Evolutionary conservation across 2,797 vertebrate genomes (phyloP).

Genomic region (Sus cebifrons): DNA sequence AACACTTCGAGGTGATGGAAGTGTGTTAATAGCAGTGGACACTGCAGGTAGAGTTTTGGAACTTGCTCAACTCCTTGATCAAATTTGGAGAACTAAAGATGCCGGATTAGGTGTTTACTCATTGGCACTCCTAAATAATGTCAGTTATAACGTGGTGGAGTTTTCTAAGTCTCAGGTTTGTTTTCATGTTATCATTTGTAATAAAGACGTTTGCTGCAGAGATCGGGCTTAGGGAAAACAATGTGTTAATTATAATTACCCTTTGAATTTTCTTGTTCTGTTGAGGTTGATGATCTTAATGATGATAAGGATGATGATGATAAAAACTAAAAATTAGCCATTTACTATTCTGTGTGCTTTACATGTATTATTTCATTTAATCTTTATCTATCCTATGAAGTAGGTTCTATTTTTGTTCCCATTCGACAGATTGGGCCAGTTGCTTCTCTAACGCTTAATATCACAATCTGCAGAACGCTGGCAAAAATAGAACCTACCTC

Average conservation of each 20-base stretch:
- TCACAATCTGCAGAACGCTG: neutral
- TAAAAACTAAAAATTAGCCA: neutral
- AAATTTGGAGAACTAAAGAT: slow-evolving; percentile 99
- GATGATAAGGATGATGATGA: neutral
- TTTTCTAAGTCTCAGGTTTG: slow-evolving; percentile 99
- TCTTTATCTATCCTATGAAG: neutral
- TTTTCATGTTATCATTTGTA: neutral
- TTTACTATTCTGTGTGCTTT: slow-evolving; percentile 2
- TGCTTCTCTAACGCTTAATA: slow-evolving; percentile 2
- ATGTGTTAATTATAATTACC: neutral
- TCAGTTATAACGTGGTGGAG: slow-evolving; percentile 99
- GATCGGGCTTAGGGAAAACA: neutral
- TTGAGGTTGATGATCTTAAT: neutral
- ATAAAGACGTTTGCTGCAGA: neutral
- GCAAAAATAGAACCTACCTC: slow-evolving; percentile 27
- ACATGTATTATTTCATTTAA: neutral
- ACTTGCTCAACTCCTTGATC: slow-evolving; percentile 98
- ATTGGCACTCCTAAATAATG: slow-evolving; percentile 97
- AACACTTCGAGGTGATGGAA: slow-evolving; percentile 97
- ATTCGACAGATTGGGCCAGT: slow-evolving; percentile 2
- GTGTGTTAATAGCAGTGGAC: slow-evolving; percentile 97
- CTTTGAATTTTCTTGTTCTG: slow-evolving; percentile 48
- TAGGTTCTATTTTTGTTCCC: slow-evolving; percentile 22
- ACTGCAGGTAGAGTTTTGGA: slow-evolving; percentile 98
- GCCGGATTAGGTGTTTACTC: slow-evolving; percentile 98